These are phyloP conservation scores for Pseudomugil tenellus DNA, from an alignment of 2,797 vertebrate species.

Conservation along the genomic window DNA sequence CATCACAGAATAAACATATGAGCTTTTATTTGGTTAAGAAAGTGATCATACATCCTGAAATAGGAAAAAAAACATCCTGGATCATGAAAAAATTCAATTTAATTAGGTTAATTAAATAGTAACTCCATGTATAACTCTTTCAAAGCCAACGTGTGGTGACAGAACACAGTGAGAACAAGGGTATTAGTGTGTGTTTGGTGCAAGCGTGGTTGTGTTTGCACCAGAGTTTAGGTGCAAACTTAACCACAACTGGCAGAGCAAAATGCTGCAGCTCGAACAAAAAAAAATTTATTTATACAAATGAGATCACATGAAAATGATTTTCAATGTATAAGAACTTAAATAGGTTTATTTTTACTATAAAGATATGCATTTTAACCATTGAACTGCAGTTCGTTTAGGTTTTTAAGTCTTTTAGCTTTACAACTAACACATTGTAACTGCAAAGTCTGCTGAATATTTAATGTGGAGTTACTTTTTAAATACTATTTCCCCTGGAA, in stretches of 20 bases:
- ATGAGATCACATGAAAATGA: not conserved
- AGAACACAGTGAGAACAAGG: too few species aligned
- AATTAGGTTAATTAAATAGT: conserved; percentile 22
- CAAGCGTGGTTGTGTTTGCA: too few species aligned
- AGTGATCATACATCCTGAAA: not conserved
- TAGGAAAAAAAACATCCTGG: not conserved
- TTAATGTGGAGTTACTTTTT: conserved; percentile 34
- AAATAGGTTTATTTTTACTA: not conserved
- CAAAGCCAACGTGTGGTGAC: conserved; percentile 5
- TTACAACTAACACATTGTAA: not conserved
- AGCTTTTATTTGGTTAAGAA: not conserved
- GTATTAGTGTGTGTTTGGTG: not conserved
- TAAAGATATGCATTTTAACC: not conserved
- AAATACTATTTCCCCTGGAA: conserved; percentile 15
- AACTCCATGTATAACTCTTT: conserved; percentile 13
- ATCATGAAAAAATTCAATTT: not conserved
- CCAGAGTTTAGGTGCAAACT: too few species aligned
- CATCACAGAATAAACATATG: conserved; percentile 39
- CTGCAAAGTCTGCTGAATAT: conserved; percentile 30
- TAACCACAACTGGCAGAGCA: too few species aligned
- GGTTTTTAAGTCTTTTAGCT: too few species aligned
- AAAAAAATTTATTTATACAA: not conserved
- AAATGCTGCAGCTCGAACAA: not conserved
- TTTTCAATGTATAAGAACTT: not conserved
- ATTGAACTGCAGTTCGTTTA: too few species aligned